Evolutionary conservation across 2,797 vertebrate species (phyloP).

Genomic region (Acanthurus lineatus): DNA sequence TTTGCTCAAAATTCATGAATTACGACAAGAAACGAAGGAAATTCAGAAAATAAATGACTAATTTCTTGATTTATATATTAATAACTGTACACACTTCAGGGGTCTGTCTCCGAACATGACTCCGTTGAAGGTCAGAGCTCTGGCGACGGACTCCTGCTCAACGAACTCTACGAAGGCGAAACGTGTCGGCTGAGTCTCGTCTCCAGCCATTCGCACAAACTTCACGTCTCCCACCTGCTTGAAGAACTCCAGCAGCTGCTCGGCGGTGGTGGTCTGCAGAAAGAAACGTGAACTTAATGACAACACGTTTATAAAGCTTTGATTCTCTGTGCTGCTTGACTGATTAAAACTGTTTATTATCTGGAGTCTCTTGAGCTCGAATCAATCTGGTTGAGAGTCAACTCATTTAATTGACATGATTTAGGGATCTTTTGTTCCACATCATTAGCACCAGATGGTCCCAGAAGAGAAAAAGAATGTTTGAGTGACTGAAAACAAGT

Average conservation of each 20-base stretch:
- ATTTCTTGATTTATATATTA: not conserved
- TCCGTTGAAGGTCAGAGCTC: slow-evolving; percentile 97
- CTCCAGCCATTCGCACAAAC: slow-evolving; percentile 98
- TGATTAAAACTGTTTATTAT: too few relatives aligned
- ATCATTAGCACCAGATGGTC: too few relatives aligned
- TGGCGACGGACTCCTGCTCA: slow-evolving; percentile 94
- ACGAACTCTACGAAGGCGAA: slow-evolving; percentile 99
- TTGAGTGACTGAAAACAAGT: too few relatives aligned
- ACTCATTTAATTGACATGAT: not conserved
- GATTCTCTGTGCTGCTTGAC: too few relatives aligned
- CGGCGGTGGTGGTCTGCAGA: slow-evolving; percentile 93
- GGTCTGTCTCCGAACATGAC: slow-evolving; percentile 99
- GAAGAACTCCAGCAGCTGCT: slow-evolving; percentile 97
- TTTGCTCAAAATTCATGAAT: not conserved
- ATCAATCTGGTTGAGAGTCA: too few relatives aligned
- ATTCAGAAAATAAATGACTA: not conserved
- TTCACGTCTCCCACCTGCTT: slow-evolving; percentile 98
- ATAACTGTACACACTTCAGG: slow-evolving; percentile 88
- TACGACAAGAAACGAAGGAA: not conserved
- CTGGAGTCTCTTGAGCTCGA: too few relatives aligned
- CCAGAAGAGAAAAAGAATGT: too few relatives aligned
- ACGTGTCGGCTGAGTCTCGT: slow-evolving; percentile 97
- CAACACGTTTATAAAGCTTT: not conserved
- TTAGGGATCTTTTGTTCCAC: too few relatives aligned
- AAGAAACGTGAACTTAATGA: not conserved